Base-by-base conservation (phyloP, 2,888 invertebrate species). In the Pyrrhia umbra region DNA sequence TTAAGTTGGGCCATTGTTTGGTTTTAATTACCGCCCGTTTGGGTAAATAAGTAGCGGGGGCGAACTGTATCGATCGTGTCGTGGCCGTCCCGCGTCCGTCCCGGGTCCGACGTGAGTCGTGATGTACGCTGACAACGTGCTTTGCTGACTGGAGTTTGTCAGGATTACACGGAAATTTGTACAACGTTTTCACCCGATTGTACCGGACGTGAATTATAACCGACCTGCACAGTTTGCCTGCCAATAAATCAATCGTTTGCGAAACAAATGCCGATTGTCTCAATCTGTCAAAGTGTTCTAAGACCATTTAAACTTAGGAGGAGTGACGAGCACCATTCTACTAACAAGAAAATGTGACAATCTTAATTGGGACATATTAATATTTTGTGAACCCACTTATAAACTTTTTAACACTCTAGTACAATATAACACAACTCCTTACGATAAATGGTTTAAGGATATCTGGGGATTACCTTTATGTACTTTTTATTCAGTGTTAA, bases 1-100 rank as follows among this genome's bases (percentile, higher is more conserved):
- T 83, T 73, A 80, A 81, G 77, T 79, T 76, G 73, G 63, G 73
- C 63, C 71, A 74, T 81, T 88, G 86, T 88, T 88, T 85, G 81
- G 80, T 82, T 88, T 85, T 88, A 88, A 89, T 88, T 88, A 87
- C 79, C 59, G 67, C 70, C 56, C 61, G 73, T 70, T 72, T 69
- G 75, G 70, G 75, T 74, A 80, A 84, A 81, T 81, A 78, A 81
- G 72, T 77, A 82, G 66, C 61, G 60, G 56, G 52, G 50, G 66
- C 62, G 67, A 79, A 77, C 79, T 80, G 73, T 79, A 80, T 82
- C 68, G 79, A 79, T 79, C 72, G 71, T 40, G 49, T 20, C 49
- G 43, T 43, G 47, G 60, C 45, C 60, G 63, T 39, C 10, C 34
- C 9, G 43, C 23, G 51, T 68, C 59, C 39, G 25, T 13, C 3